phyloP scores from a whole-genome alignment of 2,888 invertebrate species.

The Stictocephala bisonia region DNA sequence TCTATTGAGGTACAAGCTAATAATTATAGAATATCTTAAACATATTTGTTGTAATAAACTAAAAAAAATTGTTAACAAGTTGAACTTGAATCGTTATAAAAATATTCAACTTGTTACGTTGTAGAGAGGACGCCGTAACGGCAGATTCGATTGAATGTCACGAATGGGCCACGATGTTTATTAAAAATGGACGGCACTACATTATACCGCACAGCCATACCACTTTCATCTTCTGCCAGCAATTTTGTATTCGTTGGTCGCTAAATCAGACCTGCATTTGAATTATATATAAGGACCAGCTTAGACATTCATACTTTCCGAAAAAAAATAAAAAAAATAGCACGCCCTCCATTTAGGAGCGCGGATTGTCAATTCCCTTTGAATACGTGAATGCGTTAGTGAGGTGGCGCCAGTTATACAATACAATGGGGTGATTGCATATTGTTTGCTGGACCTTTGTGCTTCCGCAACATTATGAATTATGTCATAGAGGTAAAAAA shows the following conservation, averaged over 20 bases:
- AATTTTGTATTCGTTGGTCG: slow-evolving; percentile 30
- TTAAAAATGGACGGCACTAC: slow-evolving; percentile 26
- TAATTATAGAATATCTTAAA: no score
- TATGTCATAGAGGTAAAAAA: not conserved
- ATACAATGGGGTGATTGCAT: slow-evolving; percentile 30
- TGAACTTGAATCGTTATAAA: no score
- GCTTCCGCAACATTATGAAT: not conserved
- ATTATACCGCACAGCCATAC: slow-evolving; percentile 20
- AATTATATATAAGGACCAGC: slow-evolving; percentile 36
- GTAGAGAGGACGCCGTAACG: no score
- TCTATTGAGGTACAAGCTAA: no score
- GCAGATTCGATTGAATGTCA: no score
- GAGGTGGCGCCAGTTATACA: slow-evolving; percentile 16
- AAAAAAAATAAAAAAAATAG: slow-evolving; percentile 30
- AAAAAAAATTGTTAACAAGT: no score
- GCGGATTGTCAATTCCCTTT: slow-evolving; percentile 34
- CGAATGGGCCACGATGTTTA: not conserved
- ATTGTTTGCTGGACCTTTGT: slow-evolving; percentile 34
- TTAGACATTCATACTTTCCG: slow-evolving; percentile 34
- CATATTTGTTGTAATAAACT: no score
- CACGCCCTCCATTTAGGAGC: slow-evolving; percentile 7
- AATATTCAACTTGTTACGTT: no score
- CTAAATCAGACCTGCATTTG: slow-evolving; percentile 12
- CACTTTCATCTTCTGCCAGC: slow-evolving; percentile 34
- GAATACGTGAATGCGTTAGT: slow-evolving; percentile 33